Evolutionary conservation across 2,797 vertebrate species (phyloP).

Genomic region (Syndactyla subalaris): DNA sequence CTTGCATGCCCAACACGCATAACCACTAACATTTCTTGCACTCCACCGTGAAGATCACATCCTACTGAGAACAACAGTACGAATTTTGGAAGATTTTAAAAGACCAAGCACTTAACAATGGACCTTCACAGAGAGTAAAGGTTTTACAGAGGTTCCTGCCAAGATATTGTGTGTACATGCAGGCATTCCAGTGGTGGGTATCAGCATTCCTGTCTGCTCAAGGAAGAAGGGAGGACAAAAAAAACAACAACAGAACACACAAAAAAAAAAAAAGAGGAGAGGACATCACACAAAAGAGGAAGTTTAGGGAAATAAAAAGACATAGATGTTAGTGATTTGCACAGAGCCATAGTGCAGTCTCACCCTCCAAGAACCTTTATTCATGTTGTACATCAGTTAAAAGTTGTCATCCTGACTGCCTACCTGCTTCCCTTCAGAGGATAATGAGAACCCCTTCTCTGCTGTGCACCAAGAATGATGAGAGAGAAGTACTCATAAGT

Average conservation of each 20-base stretch:
- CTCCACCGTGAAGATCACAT: neutral
- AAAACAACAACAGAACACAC: neutral
- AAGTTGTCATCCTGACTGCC: neutral
- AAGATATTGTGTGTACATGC: slow-evolving; percentile 19
- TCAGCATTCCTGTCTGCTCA: neutral
- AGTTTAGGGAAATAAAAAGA: neutral
- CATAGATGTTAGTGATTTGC: neutral
- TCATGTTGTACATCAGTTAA: neutral
- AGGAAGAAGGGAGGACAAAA: neutral
- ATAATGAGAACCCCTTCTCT: neutral
- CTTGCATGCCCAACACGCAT: neutral
- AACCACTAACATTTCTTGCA: neutral
- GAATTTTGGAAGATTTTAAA: neutral
- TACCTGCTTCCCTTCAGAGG: neutral
- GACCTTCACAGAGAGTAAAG: neutral
- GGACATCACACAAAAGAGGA: neutral
- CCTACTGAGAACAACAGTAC: neutral
- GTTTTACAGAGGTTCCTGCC: neutral
- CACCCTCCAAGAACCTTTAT: neutral
- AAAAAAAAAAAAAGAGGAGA: neutral
- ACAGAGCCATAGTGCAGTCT: neutral
- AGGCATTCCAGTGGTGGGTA: slow-evolving; percentile 33
- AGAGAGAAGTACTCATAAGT: neutral
- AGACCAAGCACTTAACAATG: neutral
- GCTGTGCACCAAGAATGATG: neutral